Evolutionary conservation across 1,140 invertebrate species (phyloP).

Genomic region (Periplaneta americana): DNA sequence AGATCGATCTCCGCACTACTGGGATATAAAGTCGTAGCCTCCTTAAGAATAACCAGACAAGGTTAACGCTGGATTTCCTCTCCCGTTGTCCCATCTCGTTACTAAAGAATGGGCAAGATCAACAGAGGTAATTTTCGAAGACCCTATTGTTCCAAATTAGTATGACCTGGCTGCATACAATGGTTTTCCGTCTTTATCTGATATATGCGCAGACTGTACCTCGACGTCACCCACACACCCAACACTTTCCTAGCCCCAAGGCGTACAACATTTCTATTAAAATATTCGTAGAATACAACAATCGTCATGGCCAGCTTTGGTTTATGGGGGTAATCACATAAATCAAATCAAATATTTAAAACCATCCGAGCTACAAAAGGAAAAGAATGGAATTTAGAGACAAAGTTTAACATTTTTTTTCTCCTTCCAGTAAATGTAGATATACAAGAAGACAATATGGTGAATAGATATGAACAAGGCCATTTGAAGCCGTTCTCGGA

Average conservation of each 20-base stretch:
- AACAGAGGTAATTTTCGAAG: too few species aligned
- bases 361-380: not conserved
- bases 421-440: not conserved
- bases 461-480: not conserved
- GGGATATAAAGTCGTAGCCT: too few species aligned
- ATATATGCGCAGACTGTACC: not conserved
- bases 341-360: not conserved
- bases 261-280: not conserved
- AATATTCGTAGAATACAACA: not conserved
- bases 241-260: not conserved
- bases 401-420: not conserved
- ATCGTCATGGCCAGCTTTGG: not conserved
- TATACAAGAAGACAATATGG: not conserved
- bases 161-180: too few species aligned
- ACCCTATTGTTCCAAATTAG: too few species aligned
- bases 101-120: too few species aligned
- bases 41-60: too few species aligned
- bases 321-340: not conserved
- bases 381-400: not conserved
- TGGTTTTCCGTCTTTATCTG: not conserved
- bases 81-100: too few species aligned
- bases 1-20: too few species aligned
- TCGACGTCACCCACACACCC: not conserved
- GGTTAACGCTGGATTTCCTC: too few species aligned
- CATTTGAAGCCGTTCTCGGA: not conserved